Evolutionary conservation across 2,113 vertebrate genomes (phyloP).

Genomic region (Potamarius usumacintae): DNA sequence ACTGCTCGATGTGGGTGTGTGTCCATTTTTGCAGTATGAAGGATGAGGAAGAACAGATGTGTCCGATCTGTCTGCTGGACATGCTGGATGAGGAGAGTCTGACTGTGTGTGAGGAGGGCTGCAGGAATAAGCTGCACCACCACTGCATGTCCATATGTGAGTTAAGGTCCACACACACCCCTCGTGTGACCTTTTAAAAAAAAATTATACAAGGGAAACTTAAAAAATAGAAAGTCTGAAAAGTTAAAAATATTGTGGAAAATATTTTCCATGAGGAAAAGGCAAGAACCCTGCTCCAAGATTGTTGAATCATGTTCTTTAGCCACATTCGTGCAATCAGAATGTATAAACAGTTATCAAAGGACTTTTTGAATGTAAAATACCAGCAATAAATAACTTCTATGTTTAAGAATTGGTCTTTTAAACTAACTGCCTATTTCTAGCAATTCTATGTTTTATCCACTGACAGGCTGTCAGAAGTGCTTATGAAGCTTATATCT

Average conservation of each 20-base stretch:
- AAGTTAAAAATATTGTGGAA: background rate
- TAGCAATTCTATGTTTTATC: conserved; percentile 3
- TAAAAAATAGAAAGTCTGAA: background rate
- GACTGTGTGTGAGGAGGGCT: conserved; percentile 87
- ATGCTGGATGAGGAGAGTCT: conserved; percentile 90
- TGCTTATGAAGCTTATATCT: background rate
- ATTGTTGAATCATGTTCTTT: background rate
- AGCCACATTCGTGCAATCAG: background rate
- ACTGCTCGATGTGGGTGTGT: conserved; percentile 4
- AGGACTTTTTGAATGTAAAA: background rate
- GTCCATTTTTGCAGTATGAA: conserved; percentile 74
- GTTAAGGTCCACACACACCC: conserved; percentile 54
- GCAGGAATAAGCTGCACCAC: conserved; percentile 89
- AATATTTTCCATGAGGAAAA: background rate
- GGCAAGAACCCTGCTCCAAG: background rate
- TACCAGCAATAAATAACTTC: background rate
- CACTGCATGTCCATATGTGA: conserved; percentile 94
- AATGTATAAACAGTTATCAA: too few species aligned
- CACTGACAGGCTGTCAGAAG: conserved; percentile 22
- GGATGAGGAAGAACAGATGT: conserved; percentile 92
- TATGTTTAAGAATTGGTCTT: background rate
- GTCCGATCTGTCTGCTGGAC: conserved; percentile 87
- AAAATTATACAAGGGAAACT: background rate
- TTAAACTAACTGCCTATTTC: background rate
- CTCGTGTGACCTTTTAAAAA: conserved; percentile 1